These are phyloP conservation scores for Galerucella nymphaeae DNA, from an alignment of 2,888 invertebrate genomes.

Conservation along the genomic window DNA sequence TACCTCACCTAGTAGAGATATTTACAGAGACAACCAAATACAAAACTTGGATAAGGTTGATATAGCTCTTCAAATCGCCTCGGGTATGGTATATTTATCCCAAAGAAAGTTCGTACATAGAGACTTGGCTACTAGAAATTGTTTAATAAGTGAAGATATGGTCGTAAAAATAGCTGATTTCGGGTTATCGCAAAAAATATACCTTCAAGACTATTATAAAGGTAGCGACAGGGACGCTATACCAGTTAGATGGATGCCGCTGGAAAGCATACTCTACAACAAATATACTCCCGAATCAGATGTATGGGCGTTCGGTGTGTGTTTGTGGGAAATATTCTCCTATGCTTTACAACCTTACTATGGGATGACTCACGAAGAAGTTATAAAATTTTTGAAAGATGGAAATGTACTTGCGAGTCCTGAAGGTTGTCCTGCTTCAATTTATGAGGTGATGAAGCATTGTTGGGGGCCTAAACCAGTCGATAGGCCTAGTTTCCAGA, in stretches of 20 bases:
- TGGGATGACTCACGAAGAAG: slow-evolving; percentile 97
- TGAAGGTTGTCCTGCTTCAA: slow-evolving; percentile 86
- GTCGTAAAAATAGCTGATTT: slow-evolving; percentile 98
- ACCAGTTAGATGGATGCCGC: slow-evolving; percentile 97
- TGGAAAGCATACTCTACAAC: slow-evolving; percentile 95
- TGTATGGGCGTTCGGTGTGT: slow-evolving; percentile 97
- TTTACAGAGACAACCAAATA: slow-evolving; percentile 76
- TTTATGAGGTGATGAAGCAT: slow-evolving; percentile 92
- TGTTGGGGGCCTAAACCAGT: slow-evolving; percentile 92
- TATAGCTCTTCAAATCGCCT: slow-evolving; percentile 89
- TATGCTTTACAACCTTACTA: slow-evolving; percentile 97
- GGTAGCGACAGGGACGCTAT: slow-evolving; percentile 96
- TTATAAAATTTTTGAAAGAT: slow-evolving; percentile 92
- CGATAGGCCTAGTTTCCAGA: slow-evolving; percentile 87
- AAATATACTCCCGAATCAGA: slow-evolving; percentile 96
- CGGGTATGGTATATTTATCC: slow-evolving; percentile 95
- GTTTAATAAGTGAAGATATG: slow-evolving; percentile 93
- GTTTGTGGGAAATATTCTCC: slow-evolving; percentile 96
- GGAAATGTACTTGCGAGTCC: slow-evolving; percentile 92
- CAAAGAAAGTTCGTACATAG: slow-evolving; percentile 95
- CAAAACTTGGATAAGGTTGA: slow-evolving; percentile 85
- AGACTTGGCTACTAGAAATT: slow-evolving; percentile 95
- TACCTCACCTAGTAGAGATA: slow-evolving; percentile 68
- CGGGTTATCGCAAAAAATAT: slow-evolving; percentile 95
- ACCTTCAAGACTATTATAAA: slow-evolving; percentile 94